Conservation (phyloP, 2,113 vertebrate genomes). For the Perca flavescens region DNA sequence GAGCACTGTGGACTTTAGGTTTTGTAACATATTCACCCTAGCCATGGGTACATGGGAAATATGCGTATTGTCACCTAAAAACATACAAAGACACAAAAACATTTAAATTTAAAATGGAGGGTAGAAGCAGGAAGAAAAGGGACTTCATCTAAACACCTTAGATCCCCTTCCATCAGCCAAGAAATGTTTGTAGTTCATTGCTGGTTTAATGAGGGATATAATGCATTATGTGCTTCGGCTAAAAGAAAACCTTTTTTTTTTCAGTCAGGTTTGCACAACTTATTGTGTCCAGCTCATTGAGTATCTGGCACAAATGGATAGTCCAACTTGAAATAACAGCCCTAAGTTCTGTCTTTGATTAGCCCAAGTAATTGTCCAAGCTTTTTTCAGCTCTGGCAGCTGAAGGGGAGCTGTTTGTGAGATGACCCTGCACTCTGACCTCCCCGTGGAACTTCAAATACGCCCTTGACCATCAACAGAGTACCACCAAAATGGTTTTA, state of each 20-base stretch:
- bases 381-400: not conserved
- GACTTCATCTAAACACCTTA: slow-evolving; percentile 22
- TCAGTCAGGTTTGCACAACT: slow-evolving; percentile 14
- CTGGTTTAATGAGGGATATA: slow-evolving; percentile 2
- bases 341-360: not conserved
- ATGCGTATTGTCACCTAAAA: slow-evolving; percentile 34
- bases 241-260: not conserved
- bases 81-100: slow-evolving; percentile 50
- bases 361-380: not conserved
- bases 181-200: not conserved
- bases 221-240: slow-evolving; percentile 9
- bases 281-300: not conserved
- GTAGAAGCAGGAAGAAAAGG: slow-evolving; percentile 51
- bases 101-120: slow-evolving; percentile 28
- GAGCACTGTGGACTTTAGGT: slow-evolving; percentile 1
- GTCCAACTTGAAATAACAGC: slow-evolving; percentile 16
- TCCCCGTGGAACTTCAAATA: not conserved
- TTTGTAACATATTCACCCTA: slow-evolving; percentile 1
- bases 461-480: not conserved
- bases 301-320: not conserved
- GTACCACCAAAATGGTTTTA: not conserved
- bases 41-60: slow-evolving; percentile 25
- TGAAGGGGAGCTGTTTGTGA: slow-evolving; percentile 3
- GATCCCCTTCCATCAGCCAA: slow-evolving; percentile 21
- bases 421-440: slow-evolving; percentile 1